Percentiles rank a stretch among this genome's conserved stretches.
phyloP scores from a whole-genome alignment of 1,140 invertebrate species.

The Rhynchophorus ferrugineus region DNA sequence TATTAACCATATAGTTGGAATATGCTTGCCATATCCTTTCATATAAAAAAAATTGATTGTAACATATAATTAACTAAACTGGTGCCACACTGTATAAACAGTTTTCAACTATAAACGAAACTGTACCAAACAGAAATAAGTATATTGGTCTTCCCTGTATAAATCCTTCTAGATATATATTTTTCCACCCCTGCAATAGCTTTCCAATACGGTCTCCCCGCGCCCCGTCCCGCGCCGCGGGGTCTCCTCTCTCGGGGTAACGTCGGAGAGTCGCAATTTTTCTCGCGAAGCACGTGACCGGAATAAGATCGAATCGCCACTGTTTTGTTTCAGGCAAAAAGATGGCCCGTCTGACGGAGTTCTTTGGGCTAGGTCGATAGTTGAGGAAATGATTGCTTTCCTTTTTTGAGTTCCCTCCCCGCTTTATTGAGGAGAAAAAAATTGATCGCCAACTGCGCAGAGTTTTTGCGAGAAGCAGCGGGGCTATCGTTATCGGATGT shows the following conservation, averaged over 20 bases:
- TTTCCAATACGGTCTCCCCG: conserved; percentile 17
- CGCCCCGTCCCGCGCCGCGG: background rate
- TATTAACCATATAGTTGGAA: no score
- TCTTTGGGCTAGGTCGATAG: conserved; percentile 15
- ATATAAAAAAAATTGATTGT: no score
- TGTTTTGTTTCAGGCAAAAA: conserved; percentile 21
- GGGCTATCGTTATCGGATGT: no score
- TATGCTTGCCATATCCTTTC: no score
- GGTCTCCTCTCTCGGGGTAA: background rate
- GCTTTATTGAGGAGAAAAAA: no score
- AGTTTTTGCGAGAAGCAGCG: no score
- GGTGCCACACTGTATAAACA: no score
- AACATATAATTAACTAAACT: no score
- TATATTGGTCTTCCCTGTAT: background rate
- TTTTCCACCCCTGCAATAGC: conserved; percentile 20
- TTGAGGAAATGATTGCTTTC: conserved; percentile 14
- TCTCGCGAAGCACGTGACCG: conserved; percentile 21
- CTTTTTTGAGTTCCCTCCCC: no score
- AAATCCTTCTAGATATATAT: conserved; percentile 7
- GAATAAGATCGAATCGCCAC: conserved; percentile 13
- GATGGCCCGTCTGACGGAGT: conserved; percentile 8
- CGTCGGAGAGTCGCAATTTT: conserved; percentile 24
- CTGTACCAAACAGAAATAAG: no score
- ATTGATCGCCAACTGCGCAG: no score
- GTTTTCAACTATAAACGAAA: no score